Evolutionary conservation across 2,888 invertebrate genomes (phyloP).

Genomic region (Bembecia ichneumoniformis): DNA sequence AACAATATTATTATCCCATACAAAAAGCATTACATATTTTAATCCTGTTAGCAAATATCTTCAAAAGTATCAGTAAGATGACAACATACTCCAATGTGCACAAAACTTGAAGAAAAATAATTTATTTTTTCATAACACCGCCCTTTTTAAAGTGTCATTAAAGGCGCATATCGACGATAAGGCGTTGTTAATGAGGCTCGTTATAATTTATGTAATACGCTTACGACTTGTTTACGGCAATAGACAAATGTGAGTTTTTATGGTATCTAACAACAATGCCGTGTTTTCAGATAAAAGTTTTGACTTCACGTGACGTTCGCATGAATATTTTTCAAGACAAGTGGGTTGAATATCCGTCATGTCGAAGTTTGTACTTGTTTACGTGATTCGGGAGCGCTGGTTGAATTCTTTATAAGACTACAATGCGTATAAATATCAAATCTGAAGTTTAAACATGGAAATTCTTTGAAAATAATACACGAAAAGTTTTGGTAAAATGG

Average conservation of each 20-base stretch:
- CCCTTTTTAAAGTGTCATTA: conserved; percentile 61
- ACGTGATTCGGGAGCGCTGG: background rate
- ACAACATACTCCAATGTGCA: background rate
- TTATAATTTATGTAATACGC: conserved; percentile 40
- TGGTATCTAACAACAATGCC: conserved; percentile 7
- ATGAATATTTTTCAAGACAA: background rate
- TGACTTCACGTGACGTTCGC: background rate
- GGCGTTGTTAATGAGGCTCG: conserved; percentile 56
- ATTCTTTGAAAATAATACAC: no score
- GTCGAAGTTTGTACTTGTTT: background rate
- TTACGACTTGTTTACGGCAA: conserved; percentile 32
- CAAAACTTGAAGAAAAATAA: conserved; percentile 7
- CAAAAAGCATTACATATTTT: no score
- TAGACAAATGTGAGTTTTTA: conserved; percentile 23
- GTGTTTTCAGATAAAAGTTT: background rate
- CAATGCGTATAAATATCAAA: no score
- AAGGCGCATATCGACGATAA: conserved; percentile 51
- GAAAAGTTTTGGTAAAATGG: no score
- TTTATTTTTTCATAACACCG: conserved; percentile 30
- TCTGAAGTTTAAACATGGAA: no score
- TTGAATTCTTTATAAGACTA: background rate
- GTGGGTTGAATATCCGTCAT: background rate
- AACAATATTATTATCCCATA: no score
- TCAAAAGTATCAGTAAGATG: no score
- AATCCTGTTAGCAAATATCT: no score